Base-by-base conservation (phyloP, 2,888 invertebrate species). In the Nineta flava region DNA sequence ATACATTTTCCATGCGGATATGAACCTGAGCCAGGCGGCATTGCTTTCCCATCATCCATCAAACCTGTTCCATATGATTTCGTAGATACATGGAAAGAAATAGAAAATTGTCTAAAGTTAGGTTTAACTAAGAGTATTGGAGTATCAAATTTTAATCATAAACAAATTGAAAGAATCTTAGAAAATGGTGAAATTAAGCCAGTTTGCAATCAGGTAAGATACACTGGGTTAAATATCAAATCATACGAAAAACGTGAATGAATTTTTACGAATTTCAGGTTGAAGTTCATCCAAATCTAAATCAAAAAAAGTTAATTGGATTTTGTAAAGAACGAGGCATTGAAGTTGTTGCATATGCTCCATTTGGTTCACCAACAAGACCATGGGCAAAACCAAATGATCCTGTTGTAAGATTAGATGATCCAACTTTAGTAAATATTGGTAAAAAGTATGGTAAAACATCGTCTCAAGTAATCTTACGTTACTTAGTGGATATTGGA, bases 291-390 rank as follows among this genome's bases (percentile, higher is more conserved):
- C 79, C 80, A 0, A 76, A 73, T 54, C 58, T 83, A 21, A 80
- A 77, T 59, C 83, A 88, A 61, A 72, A 75, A 55, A 75, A 76
- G 57, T 62, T 87, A 49, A 74, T 79, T 32, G 74, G 77, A 21
- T 79, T 77, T 62, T 81, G 87, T 66, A 74, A 73, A 55, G 66
- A 75, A 0, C 68, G 75, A 0, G 74, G 72, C 46, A 77, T 90
- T 34, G 65, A 69, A 1, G 70, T 88, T 9, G 84, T 82, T 1
- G 87, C 84, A 0, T 91, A 87, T 65, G 82, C 84, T 49, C 87
- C 87, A 0, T 72, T 90, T 9, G 87, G 84, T 9, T 78, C 83
- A 1, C 83, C 84, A 0, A 80, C 83, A 60, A 69, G 82, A 38
- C 81, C 82, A 9, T 82, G 79, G 75, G 77, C 77, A 5, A 76